Base-by-base conservation (phyloP, 2,113 vertebrate species). In the Pogona vitticeps region DNA sequence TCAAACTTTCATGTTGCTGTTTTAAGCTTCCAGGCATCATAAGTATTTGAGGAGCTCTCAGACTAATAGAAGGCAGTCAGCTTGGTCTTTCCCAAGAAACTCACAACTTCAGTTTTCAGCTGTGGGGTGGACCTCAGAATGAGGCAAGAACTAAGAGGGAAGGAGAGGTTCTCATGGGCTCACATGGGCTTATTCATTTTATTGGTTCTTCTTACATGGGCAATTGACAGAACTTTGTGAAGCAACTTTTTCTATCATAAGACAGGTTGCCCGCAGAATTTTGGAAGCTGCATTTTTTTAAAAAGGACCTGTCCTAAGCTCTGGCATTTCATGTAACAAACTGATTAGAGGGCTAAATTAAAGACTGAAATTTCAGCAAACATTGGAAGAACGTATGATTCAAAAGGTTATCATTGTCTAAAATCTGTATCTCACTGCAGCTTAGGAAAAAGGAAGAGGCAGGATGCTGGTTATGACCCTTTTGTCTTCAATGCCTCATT, bases 401-500 rank as follows among this genome's bases (percentile, higher is more conserved):
- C 75, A 80, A 79, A 79, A 73, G 36, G 38, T 14, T 58, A 78
- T 75, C 78, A 65, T 75, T 73, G 78, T 40, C 38, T 81, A 65
- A 81, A 81, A 81, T 75, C 78, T 26, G 2, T 65, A 65, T 8
- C 23, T 86, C 58, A 75, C 6, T 18, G 23, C 21, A 65, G 58
- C 59, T 75, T 52, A 46, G 7, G 65, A 58, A 86, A 6, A 79
- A 63, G 58, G 65, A 86, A 86, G 18, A 42, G 38, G 14, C 9
- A 75, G 40, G 14, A 28, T 86, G 70, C 85, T 81, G 78, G 58
- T 73, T 65, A 38, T 81, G 78, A 52, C 58, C 71, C 61, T 18
- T 26, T 75, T 86, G 85, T 75, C 67, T n/a, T 75, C 23, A 81
- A 86, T 38, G 85, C 78, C 46, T 81, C 70, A 67, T 23, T 86